These are phyloP conservation scores for Luehdorfia chinensis DNA, from an alignment of 1,140 invertebrate species.

Conservation along the genomic window DNA sequence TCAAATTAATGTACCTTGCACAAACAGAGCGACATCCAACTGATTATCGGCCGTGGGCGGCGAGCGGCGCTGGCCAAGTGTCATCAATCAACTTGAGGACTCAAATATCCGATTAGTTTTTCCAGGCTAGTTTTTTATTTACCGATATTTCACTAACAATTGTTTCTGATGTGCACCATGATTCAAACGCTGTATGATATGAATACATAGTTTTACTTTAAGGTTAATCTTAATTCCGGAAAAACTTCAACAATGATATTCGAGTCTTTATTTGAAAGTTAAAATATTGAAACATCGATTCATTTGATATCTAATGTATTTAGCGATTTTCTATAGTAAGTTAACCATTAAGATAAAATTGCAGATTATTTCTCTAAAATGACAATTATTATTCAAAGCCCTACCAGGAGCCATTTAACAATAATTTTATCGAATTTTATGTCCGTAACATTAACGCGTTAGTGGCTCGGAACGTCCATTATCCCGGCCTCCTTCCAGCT, in stretches of 20 bases:
- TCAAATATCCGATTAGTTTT: conserved; percentile 31
- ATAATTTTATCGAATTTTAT: conserved; percentile 74
- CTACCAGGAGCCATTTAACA: conserved; percentile 68
- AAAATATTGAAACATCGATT: too few relatives aligned
- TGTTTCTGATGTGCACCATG: neutral
- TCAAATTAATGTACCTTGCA: neutral
- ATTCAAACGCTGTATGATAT: too few relatives aligned
- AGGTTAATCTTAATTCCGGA: too few relatives aligned
- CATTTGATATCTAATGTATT: too few relatives aligned
- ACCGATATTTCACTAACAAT: neutral
- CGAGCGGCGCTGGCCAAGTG: neutral
- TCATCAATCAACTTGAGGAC: conserved; percentile 26
- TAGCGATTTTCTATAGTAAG: neutral
- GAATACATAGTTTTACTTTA: too few relatives aligned
- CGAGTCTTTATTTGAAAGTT: too few relatives aligned
- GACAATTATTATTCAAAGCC: conserved; percentile 36
- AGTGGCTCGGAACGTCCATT: conserved; percentile 54
- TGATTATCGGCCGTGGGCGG: conserved; percentile 19
- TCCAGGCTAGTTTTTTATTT: neutral
- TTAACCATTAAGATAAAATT: neutral
- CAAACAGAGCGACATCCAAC: conserved; percentile 18
- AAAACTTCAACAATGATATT: too few relatives aligned
- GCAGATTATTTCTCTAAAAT: neutral
- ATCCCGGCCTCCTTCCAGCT: conserved; percentile 52
- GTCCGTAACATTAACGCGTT: conserved; percentile 67